A percentile compares a stretch with the other conserved stretches of the same genome.
Evolutionary conservation across 2,797 vertebrate species (phyloP).

Genomic region (Microctenopoma stevenorrisi): DNA sequence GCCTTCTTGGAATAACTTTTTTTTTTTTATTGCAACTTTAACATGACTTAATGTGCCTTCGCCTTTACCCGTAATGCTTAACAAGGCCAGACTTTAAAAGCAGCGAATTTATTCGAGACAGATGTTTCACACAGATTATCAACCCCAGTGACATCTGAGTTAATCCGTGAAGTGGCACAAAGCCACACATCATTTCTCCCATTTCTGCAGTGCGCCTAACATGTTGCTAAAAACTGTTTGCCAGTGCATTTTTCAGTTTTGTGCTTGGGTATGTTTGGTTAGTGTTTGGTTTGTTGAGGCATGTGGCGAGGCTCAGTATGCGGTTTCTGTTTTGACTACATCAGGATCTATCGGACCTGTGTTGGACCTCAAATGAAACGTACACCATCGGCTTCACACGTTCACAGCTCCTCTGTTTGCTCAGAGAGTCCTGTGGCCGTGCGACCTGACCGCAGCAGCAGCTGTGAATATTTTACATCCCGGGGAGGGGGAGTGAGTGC

Average conservation of each 20-base stretch:
- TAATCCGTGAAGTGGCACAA: conserved; percentile 47
- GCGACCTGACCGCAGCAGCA: conserved; percentile 84
- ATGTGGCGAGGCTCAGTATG: conserved; percentile 77
- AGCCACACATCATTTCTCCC: conserved; percentile 62
- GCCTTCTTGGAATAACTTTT: conserved; percentile 54
- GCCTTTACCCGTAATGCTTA: conserved; percentile 65
- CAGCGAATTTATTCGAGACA: conserved; percentile 71
- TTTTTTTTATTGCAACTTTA: conserved; percentile 72
- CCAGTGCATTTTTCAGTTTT: conserved; percentile 62
- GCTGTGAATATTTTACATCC: conserved; percentile 86
- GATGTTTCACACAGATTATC: conserved; percentile 75
- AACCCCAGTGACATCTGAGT: conserved; percentile 66
- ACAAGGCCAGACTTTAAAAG: conserved; percentile 69
- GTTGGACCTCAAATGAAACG: conserved; percentile 84
- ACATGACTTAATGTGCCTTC: conserved; percentile 71
- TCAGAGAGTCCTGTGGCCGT: conserved; percentile 81
- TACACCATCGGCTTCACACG: conserved; percentile 83
- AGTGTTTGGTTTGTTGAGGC: conserved; percentile 80
- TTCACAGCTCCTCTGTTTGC: conserved; percentile 84
- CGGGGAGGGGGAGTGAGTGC: conserved; percentile 52
- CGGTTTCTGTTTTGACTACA: conserved; percentile 81
- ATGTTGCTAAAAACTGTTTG: conserved; percentile 67
- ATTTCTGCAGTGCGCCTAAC: conserved; percentile 55
- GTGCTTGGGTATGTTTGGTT: conserved; percentile 74
- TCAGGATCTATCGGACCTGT: conserved; percentile 77